Evolutionary conservation across 2,113 vertebrate genomes (phyloP).

Genomic region (Canis aureus): DNA sequence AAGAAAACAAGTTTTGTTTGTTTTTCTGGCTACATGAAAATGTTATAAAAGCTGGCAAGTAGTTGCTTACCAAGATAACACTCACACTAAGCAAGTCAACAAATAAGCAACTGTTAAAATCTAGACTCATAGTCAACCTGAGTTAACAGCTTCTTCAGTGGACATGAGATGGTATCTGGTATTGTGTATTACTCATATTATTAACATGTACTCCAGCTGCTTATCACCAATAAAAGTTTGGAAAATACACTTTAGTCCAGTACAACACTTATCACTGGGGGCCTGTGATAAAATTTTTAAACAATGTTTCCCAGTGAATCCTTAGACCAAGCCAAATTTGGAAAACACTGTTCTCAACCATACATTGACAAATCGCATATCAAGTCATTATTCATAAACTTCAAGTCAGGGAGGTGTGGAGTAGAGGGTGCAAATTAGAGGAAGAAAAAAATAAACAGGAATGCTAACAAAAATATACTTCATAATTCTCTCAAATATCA

Average conservation of each 20-base stretch:
- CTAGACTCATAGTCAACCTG: neutral
- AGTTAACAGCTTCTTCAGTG: neutral
- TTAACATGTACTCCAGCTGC: neutral
- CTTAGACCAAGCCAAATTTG: slow-evolving; percentile 4
- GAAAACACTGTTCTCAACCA: neutral
- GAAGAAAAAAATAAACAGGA: neutral
- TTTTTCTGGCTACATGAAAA: neutral
- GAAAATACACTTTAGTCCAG: neutral
- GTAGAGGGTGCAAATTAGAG: neutral
- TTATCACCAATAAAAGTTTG: neutral
- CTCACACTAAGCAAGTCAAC: neutral
- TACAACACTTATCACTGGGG: neutral
- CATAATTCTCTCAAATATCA: slow-evolving; percentile 12
- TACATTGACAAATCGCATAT: neutral
- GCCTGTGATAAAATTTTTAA: neutral
- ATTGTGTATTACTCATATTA: neutral
- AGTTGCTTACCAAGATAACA: neutral
- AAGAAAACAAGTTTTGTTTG: neutral
- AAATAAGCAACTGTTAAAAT: neutral
- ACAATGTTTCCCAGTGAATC: neutral
- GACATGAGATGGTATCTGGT: neutral
- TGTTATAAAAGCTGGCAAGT: neutral
- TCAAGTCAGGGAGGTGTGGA: neutral
- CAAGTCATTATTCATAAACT: neutral
- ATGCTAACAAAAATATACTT: slow-evolving; percentile 17